phyloP scores from a whole-genome alignment of 1,140 invertebrate genomes.

The Bombus waltoni region DNA sequence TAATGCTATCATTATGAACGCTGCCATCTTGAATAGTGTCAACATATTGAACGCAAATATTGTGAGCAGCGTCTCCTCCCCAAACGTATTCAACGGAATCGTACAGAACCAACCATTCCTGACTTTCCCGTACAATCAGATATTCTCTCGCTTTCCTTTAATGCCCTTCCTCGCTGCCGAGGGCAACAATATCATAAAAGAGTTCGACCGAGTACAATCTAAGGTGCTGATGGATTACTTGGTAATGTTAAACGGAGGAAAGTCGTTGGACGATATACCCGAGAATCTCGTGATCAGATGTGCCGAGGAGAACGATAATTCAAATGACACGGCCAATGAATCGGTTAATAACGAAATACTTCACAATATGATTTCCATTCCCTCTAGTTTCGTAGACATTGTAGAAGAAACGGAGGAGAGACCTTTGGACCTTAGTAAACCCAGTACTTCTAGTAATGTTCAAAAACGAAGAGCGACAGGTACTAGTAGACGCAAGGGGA shows the following conservation, averaged over 20 bases:
- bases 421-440: conserved; percentile 83
- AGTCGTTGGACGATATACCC: neutral
- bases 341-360: no score
- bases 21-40: neutral
- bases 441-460: conserved; percentile 38
- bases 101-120: neutral
- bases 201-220: conserved; percentile 49
- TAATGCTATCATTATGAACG: no score
- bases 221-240: conserved; percentile 56
- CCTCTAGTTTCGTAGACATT: no score
- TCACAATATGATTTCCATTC: neutral
- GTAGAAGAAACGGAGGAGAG: no score
- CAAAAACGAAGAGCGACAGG: conserved; percentile 23
- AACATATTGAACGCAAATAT: no score
- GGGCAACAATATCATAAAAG: conserved; percentile 32
- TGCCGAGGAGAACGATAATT: neutral
- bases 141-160: conserved; percentile 56
- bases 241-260: conserved; percentile 12
- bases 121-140: conserved; percentile 58
- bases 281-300: neutral
- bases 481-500: conserved; percentile 90
- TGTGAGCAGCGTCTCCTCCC: neutral
- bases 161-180: conserved; percentile 11
- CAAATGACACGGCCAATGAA: neutral
- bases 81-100: neutral